These are phyloP conservation scores for Hyposoter dolosus DNA, from an alignment of 2,888 invertebrate species.

Conservation along the genomic window DNA sequence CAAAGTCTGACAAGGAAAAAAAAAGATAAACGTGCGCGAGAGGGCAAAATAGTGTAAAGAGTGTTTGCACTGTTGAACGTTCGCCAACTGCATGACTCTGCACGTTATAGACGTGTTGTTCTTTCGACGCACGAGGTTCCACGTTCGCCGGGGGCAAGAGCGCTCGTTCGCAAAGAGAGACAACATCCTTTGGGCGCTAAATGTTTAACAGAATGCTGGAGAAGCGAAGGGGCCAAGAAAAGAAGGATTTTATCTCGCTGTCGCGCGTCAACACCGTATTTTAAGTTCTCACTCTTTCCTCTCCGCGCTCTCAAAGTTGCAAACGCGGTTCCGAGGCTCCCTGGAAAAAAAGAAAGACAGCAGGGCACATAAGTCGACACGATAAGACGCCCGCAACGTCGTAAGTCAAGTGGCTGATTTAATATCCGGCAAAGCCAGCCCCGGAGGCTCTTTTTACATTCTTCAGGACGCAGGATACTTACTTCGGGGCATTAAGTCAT, in stretches of 20 bases:
- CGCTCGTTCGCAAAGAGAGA: slow-evolving; percentile 49
- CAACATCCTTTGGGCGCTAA: slow-evolving; percentile 61
- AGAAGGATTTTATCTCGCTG: slow-evolving; percentile 56
- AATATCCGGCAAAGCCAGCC: slow-evolving; percentile 63
- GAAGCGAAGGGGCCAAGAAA: background rate
- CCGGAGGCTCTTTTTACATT: slow-evolving; percentile 54
- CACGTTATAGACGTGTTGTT: slow-evolving; percentile 41
- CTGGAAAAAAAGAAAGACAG: slow-evolving; percentile 16
- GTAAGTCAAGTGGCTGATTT: slow-evolving; percentile 68
- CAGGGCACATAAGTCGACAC: slow-evolving; percentile 26
- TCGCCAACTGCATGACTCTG: slow-evolving; percentile 48
- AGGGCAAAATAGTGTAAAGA: slow-evolving; percentile 38
- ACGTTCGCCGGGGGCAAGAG: slow-evolving; percentile 39
- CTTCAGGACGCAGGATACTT: slow-evolving; percentile 32
- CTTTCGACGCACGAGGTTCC: slow-evolving; percentile 16
- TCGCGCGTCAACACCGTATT: slow-evolving; percentile 62
- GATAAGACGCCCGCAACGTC: slow-evolving; percentile 65
- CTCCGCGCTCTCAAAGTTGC: background rate
- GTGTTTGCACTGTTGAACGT: slow-evolving; percentile 46
- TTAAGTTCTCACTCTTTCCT: slow-evolving; percentile 29
- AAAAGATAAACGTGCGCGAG: slow-evolving; percentile 16
- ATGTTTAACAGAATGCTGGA: slow-evolving; percentile 40
- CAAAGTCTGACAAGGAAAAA: background rate
- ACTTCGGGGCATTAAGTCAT: slow-evolving; percentile 55
- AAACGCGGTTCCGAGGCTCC: slow-evolving; percentile 25